Evolutionary conservation across 2,888 invertebrate species (phyloP).

Genomic region (Euplagia quadripunctaria): DNA sequence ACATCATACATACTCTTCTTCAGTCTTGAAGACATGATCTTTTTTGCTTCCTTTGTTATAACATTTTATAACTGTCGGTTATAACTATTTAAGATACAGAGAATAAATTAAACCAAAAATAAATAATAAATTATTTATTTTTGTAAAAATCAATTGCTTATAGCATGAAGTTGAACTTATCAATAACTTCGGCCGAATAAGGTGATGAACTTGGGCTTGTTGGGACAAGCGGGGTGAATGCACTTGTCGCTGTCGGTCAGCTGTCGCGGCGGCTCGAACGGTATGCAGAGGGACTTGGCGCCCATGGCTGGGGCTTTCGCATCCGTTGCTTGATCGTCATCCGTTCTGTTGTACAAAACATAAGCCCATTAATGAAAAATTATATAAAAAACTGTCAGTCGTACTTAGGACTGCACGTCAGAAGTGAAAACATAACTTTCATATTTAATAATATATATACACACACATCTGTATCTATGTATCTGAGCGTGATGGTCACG

Average conservation of each 20-base stretch:
- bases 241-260: constrained; percentile 91
- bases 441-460: too few species aligned
- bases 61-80: too few species aligned
- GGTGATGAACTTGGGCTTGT: constrained; percentile 94
- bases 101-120: neutral
- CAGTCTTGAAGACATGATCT: too few species aligned
- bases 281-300: constrained; percentile 99
- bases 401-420: too few species aligned
- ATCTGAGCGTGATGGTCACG: too few species aligned
- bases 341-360: constrained; percentile 83
- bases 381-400: neutral
- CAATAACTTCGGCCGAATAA: constrained; percentile 98
- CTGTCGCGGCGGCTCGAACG: constrained; percentile 94
- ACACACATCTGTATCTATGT: too few species aligned
- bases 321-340: constrained; percentile 87
- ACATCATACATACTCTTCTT: too few species aligned
- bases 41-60: too few species aligned
- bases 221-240: constrained; percentile 94
- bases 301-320: constrained; percentile 98
- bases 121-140: constrained; percentile 45
- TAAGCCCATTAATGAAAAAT: neutral
- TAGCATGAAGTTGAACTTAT: constrained; percentile 31
- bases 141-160: constrained; percentile 54
- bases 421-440: too few species aligned
- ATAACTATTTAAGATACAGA: too few species aligned